phyloP scores from a whole-genome alignment of 2,888 invertebrate genomes.

The Caradrina kadenii region DNA sequence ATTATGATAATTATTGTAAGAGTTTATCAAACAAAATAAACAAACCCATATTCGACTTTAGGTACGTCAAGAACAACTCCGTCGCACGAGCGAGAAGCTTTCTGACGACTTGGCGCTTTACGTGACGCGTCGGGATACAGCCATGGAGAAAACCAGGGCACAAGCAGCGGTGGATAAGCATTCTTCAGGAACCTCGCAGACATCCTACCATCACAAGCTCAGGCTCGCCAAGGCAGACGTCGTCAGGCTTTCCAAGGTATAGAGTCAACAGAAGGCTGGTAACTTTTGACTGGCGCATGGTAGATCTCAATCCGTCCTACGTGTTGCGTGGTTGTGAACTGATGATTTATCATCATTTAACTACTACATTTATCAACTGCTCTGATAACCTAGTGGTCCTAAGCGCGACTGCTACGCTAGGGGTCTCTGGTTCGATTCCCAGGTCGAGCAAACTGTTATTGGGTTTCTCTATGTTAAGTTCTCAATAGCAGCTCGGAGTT shows the following conservation, averaged over 20 bases:
- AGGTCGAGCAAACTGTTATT: no score
- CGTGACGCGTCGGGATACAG: constrained; percentile 84
- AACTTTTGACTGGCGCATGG: background rate
- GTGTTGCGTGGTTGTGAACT: no score
- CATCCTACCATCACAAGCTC: constrained; percentile 82
- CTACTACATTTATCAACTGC: no score
- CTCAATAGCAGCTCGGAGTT: no score
- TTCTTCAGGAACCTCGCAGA: constrained; percentile 76
- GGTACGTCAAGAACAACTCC: constrained; percentile 86
- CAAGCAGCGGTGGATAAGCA: constrained; percentile 83
- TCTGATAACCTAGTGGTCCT: no score
- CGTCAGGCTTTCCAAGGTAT: constrained; percentile 83
- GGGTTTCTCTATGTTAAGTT: no score
- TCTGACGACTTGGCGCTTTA: constrained; percentile 85
- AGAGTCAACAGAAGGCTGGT: no score
- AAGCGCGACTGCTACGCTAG: no score
- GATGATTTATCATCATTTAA: no score
- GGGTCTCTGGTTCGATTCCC: no score
- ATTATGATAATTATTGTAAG: no score
- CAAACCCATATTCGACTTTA: background rate
- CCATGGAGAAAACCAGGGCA: constrained; percentile 82
- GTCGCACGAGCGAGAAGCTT: constrained; percentile 83
- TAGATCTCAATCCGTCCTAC: no score
- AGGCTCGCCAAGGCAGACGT: constrained; percentile 83
- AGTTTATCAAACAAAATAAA: background rate